Percentiles rank a stretch among this genome's conserved stretches.
phyloP scores from a whole-genome alignment of 1,140 invertebrate genomes.

The Lerema accius region DNA sequence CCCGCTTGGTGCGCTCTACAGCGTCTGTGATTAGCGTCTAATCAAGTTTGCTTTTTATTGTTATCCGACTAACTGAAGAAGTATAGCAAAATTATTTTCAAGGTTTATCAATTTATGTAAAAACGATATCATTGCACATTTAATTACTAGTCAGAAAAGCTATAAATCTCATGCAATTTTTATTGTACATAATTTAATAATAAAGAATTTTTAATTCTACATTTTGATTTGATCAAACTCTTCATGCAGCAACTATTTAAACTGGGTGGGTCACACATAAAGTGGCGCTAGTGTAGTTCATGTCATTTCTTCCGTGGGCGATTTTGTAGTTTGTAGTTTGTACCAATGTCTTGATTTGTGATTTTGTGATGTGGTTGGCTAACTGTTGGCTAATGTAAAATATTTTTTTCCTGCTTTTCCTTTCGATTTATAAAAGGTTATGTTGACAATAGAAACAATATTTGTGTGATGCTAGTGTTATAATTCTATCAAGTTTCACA shows the following conservation, averaged over 20 bases:
- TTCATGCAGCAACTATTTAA: no score
- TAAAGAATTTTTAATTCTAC: no score
- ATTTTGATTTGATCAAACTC: no score
- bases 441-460: constrained; percentile 47
- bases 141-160: no score
- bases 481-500: constrained; percentile 46
- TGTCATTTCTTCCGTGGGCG: constrained; percentile 4
- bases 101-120: no score
- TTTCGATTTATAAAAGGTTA: constrained; percentile 54
- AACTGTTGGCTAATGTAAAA: not conserved
- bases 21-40: constrained; percentile 32
- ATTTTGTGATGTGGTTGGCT: not conserved
- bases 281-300: constrained; percentile 28
- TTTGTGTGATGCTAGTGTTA: constrained; percentile 34
- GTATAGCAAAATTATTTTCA: not conserved
- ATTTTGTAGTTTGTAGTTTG: no score
- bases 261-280: no score
- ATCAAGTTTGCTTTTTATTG: not conserved
- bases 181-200: no score
- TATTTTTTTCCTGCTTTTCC: not conserved
- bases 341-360: constrained; percentile 23
- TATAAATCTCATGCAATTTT: no score
- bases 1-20: constrained; percentile 41
- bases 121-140: no score
- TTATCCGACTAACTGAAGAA: not conserved